phyloP scores from a whole-genome alignment of 37 sponge, comb jelly and placozoan species.

The Corticium candelabrum region DNA sequence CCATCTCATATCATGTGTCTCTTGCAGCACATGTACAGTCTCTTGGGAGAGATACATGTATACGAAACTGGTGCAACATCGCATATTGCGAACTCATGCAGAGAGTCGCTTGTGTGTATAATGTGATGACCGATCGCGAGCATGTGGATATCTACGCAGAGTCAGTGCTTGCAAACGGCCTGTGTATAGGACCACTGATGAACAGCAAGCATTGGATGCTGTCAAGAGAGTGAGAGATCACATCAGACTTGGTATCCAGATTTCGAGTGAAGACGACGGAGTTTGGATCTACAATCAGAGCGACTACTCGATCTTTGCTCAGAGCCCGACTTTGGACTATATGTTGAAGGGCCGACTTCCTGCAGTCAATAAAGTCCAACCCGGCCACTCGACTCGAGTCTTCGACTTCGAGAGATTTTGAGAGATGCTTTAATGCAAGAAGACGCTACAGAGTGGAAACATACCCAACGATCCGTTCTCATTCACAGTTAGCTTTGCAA shows the following conservation, averaged over 20 bases:
- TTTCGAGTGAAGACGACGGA: slow-evolving; percentile 2
- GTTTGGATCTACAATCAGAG: background rate
- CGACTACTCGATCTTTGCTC: background rate
- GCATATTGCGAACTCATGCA: background rate
- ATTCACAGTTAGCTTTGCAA: slow-evolving; percentile 3
- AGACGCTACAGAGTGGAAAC: background rate
- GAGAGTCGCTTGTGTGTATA: background rate
- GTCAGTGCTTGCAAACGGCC: background rate
- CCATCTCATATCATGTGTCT: no score
- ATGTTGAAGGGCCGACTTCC: background rate
- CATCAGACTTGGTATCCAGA: background rate
- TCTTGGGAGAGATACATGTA: background rate
- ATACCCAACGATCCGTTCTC: background rate
- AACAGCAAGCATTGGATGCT: background rate
- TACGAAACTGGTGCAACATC: background rate
- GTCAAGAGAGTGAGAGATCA: background rate
- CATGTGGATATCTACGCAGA: background rate
- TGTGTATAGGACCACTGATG: background rate
- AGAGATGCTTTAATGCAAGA: background rate
- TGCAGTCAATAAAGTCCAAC: background rate
- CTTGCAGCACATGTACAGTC: no score
- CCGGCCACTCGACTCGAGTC: background rate
- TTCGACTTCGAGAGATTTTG: background rate
- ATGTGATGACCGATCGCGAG: background rate
- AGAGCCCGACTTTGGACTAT: background rate